Conservation (phyloP, 2,113 vertebrate genomes). For the Nothocercus nigrocapillus region DNA sequence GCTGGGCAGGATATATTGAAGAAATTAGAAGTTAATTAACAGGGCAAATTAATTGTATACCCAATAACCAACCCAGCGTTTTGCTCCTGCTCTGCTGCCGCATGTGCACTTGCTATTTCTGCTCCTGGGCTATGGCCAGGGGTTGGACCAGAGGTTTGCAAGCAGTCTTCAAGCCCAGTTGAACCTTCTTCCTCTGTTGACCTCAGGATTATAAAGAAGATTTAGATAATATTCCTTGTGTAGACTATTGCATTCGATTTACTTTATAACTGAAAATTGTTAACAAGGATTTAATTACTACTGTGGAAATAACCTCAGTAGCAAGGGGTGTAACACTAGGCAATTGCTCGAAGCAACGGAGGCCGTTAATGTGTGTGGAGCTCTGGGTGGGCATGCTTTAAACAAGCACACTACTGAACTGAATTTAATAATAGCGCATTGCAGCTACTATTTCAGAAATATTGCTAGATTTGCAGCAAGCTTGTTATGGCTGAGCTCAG, state of each 20-base stretch:
- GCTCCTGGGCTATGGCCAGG: background rate
- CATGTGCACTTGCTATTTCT: background rate
- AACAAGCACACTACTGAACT: background rate
- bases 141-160: background rate
- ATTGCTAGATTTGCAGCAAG: background rate
- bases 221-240: background rate
- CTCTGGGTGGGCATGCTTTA: background rate
- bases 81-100: background rate
- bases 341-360: background rate
- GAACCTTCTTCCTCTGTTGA: background rate
- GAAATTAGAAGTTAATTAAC: background rate
- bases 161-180: background rate
- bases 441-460: background rate
- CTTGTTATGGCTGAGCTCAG: background rate
- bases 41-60: background rate
- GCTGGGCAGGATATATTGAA: background rate
- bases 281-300: conserved; percentile 10
- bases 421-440: background rate
- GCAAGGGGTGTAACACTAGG: fast-evolving
- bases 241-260: background rate
- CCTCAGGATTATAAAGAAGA: background rate
- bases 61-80: background rate
- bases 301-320: conserved; percentile 18
- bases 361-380: background rate
- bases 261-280: background rate